Conservation (phyloP, 2,888 invertebrate species). For the Linyphia triangularis region DNA sequence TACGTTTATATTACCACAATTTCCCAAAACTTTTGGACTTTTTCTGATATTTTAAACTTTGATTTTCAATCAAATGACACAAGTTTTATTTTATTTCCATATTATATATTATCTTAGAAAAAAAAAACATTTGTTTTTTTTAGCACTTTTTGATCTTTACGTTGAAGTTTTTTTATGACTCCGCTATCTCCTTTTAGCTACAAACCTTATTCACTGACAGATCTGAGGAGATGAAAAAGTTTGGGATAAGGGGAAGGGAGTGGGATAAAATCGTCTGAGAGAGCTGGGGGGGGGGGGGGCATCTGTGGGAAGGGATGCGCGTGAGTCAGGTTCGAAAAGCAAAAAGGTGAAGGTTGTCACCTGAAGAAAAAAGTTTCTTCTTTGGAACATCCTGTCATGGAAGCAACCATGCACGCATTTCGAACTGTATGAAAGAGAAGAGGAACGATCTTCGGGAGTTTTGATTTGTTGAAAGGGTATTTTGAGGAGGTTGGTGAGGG, state of each 20-base stretch:
- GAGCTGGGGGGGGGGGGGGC: background rate
- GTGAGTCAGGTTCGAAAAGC: constrained; percentile 51
- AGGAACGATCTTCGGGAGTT: background rate
- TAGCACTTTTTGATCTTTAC: too few relatives aligned
- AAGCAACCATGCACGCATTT: constrained; percentile 12
- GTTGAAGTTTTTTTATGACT: too few relatives aligned
- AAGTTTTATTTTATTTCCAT: too few relatives aligned
- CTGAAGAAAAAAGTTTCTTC: constrained; percentile 47
- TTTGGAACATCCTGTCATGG: constrained; percentile 60
- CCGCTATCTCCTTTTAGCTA: too few relatives aligned
- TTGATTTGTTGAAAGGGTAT: background rate
- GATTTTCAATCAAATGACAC: too few relatives aligned
- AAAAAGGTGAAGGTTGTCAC: constrained; percentile 70
- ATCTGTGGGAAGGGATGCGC: constrained; percentile 48
- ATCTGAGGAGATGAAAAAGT: too few relatives aligned
- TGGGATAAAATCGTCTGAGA: background rate
- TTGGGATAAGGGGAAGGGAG: background rate
- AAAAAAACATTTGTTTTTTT: too few relatives aligned
- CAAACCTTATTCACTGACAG: too few relatives aligned
- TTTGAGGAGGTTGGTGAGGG: background rate
- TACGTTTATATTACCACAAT: too few relatives aligned
- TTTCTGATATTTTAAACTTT: too few relatives aligned
- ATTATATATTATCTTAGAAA: too few relatives aligned
- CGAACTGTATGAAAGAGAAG: background rate
- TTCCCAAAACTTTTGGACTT: too few relatives aligned